phyloP scores from a whole-genome alignment of 2,113 vertebrate species.

The Ornithorhynchus anatinus region DNA sequence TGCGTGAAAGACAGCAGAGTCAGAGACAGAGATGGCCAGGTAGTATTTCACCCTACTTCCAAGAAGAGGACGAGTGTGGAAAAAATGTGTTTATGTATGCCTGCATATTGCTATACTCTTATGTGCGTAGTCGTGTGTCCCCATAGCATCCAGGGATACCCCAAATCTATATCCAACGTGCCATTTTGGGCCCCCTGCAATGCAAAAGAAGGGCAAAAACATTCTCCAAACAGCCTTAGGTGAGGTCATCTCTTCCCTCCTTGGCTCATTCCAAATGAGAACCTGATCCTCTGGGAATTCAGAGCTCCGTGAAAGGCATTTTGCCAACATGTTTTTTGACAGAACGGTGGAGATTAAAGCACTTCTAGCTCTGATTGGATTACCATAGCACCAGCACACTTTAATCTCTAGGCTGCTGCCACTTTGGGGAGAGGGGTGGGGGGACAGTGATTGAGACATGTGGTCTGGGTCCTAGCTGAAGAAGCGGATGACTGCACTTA shows the following conservation, averaged over 20 bases:
- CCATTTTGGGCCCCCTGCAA: too few relatives aligned
- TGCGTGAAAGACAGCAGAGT: too few relatives aligned
- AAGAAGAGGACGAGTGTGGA: too few relatives aligned
- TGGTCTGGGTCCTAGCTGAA: conserved; percentile 27
- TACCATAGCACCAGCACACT: conserved; percentile 56
- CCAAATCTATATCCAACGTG: too few relatives aligned
- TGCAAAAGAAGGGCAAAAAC: too few relatives aligned
- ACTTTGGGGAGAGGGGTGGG: neutral
- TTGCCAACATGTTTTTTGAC: conserved; percentile 55
- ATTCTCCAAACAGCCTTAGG: too few relatives aligned
- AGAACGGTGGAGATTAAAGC: conserved; percentile 49
- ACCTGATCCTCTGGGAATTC: conserved; percentile 8
- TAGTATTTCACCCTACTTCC: too few relatives aligned
- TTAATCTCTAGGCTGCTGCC: conserved; percentile 56
- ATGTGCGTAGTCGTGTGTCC: too few relatives aligned
- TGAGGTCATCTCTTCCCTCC: conserved; percentile 14
- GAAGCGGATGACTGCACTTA: conserved; percentile 48
- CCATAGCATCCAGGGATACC: too few relatives aligned
- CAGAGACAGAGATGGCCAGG: too few relatives aligned
- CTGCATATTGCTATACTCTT: too few relatives aligned
- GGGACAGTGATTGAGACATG: conserved; percentile 28
- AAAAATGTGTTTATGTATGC: too few relatives aligned
- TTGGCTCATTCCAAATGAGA: neutral
- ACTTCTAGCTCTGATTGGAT: conserved; percentile 63
- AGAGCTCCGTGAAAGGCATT: conserved; percentile 29